These are phyloP conservation scores for Conger conger DNA, from an alignment of 2,113 vertebrate species.

Conservation along the genomic window DNA sequence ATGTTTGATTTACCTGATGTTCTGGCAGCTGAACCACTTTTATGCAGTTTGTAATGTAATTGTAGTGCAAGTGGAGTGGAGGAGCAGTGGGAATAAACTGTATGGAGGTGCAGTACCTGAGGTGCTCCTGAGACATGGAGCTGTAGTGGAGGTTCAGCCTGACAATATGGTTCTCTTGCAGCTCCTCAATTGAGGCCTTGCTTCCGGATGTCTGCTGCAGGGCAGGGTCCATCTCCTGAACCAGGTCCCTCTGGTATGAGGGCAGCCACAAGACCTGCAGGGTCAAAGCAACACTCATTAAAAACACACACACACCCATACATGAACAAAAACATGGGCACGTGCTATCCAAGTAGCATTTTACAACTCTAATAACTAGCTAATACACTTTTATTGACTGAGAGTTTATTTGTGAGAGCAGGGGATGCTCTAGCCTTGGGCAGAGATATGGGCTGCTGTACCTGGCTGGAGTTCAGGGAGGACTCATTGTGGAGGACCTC, in stretches of 20 bases:
- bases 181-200: conserved; percentile 65
- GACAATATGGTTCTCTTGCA: conserved; percentile 66
- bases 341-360: neutral
- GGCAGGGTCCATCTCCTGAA: conserved; percentile 68
- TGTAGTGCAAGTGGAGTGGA: conserved; percentile 3
- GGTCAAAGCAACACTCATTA: neutral
- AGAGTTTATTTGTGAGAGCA: neutral
- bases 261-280: conserved; percentile 81
- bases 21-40: neutral
- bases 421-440: neutral
- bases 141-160: conserved; percentile 84
- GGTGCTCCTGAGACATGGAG: conserved; percentile 74
- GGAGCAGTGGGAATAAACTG: neutral
- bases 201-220: conserved; percentile 75
- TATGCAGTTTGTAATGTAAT: no score
- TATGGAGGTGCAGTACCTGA: conserved; percentile 72
- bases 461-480: conserved; percentile 77
- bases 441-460: conserved; percentile 38
- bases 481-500: conserved; percentile 70
- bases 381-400: neutral
- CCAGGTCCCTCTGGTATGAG: conserved; percentile 59
- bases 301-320: conserved; percentile 9
- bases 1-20: no score
- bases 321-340: neutral
- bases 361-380: neutral